Percentiles rank a stretch among this genome's conserved stretches.
These are phyloP conservation scores for Crypturellus tataupa DNA, from an alignment of 2,797 vertebrate species.

Conservation along the genomic window DNA sequence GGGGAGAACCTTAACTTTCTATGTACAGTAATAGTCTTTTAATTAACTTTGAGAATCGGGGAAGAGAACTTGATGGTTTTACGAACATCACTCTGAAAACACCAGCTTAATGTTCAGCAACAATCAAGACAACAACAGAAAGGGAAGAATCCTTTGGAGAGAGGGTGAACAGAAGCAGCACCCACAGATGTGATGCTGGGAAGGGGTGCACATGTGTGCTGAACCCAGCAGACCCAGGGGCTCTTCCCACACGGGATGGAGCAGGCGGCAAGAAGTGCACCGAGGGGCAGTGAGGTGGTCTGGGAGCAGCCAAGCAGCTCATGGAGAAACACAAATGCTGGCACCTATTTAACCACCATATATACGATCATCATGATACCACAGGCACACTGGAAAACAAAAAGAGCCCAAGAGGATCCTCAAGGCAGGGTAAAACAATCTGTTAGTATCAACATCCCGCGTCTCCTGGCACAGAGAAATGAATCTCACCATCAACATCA, in stretches of 20 bases:
- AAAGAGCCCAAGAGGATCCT: background rate
- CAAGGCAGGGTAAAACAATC: background rate
- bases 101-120: background rate
- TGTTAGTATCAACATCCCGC: background rate
- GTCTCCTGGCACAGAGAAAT: background rate
- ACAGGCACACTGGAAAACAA: background rate
- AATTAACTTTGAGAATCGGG: background rate
- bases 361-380: too few relatives aligned
- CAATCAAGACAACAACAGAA: background rate
- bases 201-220: too few relatives aligned
- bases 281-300: background rate
- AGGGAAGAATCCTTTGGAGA: background rate
- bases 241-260: background rate
- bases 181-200: background rate
- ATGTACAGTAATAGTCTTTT: background rate
- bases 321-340: background rate
- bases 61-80: background rate
- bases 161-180: background rate
- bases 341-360: too few relatives aligned
- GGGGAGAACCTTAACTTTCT: background rate
- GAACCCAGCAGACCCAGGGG: too few relatives aligned
- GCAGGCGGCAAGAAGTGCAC: background rate
- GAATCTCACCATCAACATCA: background rate
- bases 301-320: background rate
- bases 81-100: background rate